Base-by-base conservation (phyloP, 2,888 invertebrate species). In the Rhodophaea formosa region DNA sequence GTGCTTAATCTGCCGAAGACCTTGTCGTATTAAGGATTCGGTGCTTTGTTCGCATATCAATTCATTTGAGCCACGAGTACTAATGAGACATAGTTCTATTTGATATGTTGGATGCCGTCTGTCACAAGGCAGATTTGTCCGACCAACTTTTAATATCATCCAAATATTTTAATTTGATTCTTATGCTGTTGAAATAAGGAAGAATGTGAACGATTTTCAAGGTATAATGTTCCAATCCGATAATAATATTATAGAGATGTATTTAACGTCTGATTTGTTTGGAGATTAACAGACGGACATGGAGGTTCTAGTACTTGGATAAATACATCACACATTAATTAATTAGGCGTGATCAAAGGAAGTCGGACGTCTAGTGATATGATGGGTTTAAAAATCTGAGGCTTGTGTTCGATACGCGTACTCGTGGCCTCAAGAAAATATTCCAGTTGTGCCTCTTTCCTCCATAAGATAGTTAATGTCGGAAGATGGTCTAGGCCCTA, bases 191-290 rank as follows among this genome's bases (percentile, higher is more conserved):
- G 0, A 0, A 0, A 0, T 58, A 68, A 69, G 60, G 6, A 14
- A 29, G 3, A 46, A 57, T 16, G 55, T 16, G 8, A 16, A 32
- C 59, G 64, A 61, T 65, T 32, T n/a, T 49, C 29, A 57, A 55
- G 14, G 14, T 67, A 75, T 74, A 58, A 59, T 56, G 59, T 60
- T 59, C 56, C 83, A 84, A 84, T 75, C 80, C 72, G 75, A 75
- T 85, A 84, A 85, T 84, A 80, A 80, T 71, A 80, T 84, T 84
- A 85, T 74, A 74, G 70, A 78, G 77, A 75, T 77, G 75, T 79
- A 75, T 79, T 82, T 82, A 82, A 82, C 80, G 72, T 78, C 71
- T 71, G 62, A 64, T 76, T 69, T 72, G 72, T 74, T 71, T 68
- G 59, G 65, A 69, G 70, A 73, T 76, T 75, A 67, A 35, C 43